Evolutionary conservation across 1,140 invertebrate genomes (phyloP).

Genomic region (Batillaria attramentaria): DNA sequence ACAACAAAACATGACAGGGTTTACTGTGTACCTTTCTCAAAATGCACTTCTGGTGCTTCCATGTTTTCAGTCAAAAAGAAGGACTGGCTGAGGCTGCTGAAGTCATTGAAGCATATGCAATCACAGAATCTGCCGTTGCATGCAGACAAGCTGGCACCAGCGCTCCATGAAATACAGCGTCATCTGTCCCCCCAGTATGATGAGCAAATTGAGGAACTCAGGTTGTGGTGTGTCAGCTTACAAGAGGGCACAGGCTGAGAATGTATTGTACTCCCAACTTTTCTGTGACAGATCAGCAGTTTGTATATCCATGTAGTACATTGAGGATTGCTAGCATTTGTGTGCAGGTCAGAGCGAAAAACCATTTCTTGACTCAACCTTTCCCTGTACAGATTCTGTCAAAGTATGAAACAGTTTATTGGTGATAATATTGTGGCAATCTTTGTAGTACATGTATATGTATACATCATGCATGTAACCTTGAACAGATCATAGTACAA

Average conservation of each 20-base stretch:
- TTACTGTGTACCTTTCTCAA: neutral
- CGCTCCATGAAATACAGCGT: neutral
- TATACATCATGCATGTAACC: no score
- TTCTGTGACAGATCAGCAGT: neutral
- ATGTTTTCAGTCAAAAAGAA: conserved; percentile 12
- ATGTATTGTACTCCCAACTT: neutral
- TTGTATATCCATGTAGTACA: no score
- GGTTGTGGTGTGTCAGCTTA: neutral
- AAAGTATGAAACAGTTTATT: no score
- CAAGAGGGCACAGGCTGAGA: neutral
- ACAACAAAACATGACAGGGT: neutral
- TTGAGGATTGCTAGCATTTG: no score
- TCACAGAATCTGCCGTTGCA: neutral
- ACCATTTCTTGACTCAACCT: no score
- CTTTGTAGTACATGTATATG: no score
- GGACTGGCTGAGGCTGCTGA: conserved; percentile 20
- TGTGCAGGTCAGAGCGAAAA: no score
- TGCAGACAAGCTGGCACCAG: neutral
- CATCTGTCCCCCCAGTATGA: conserved; percentile 28
- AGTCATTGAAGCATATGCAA: conserved; percentile 10
- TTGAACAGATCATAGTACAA: no score
- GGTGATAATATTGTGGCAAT: no score
- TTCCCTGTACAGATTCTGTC: no score
- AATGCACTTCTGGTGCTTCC: neutral
- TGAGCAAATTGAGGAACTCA: conserved; percentile 14